Evolutionary conservation across 2,797 vertebrate species (phyloP).

Genomic region (Paedocypris micromegethes): DNA sequence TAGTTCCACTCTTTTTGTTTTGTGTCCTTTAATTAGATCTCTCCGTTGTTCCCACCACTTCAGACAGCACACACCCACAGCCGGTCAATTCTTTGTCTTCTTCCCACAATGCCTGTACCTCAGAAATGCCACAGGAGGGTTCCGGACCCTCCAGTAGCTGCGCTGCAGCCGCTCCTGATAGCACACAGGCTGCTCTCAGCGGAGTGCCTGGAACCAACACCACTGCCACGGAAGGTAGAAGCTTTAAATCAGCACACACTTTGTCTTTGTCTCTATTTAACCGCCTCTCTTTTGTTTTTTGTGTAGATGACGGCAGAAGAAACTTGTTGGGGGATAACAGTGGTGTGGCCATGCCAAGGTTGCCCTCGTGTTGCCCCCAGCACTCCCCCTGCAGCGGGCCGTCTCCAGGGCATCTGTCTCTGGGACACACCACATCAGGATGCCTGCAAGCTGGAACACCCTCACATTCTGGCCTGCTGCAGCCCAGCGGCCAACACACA

Average conservation of each 20-base stretch:
- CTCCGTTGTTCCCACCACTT: constrained; percentile 88
- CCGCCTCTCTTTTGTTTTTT: neutral
- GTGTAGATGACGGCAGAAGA: constrained; percentile 79
- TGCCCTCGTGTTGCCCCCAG: constrained; percentile 96
- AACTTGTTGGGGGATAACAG: constrained; percentile 72
- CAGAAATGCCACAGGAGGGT: constrained; percentile 85
- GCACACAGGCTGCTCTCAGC: constrained; percentile 67
- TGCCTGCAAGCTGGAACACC: constrained; percentile 85
- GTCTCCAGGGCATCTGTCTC: constrained; percentile 78
- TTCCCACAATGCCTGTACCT: constrained; percentile 85
- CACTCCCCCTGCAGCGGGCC: constrained; percentile 91
- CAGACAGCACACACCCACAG: constrained; percentile 78
- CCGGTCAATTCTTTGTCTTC: constrained; percentile 78
- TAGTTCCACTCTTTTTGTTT: constrained; percentile 11
- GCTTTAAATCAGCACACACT: neutral
- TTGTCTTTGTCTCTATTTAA: neutral
- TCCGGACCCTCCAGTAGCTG: constrained; percentile 77
- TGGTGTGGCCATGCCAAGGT: constrained; percentile 86
- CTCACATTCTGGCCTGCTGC: constrained; percentile 59
- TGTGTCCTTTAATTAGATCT: constrained; percentile 70
- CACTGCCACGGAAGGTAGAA: constrained; percentile 75
- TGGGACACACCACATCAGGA: constrained; percentile 84
- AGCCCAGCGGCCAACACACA: constrained; percentile 68
- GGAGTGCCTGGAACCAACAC: constrained; percentile 61
- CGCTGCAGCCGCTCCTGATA: constrained; percentile 70